Conservation (phyloP, 2,113 vertebrate genomes). For the Neotragus moschatus region DNA sequence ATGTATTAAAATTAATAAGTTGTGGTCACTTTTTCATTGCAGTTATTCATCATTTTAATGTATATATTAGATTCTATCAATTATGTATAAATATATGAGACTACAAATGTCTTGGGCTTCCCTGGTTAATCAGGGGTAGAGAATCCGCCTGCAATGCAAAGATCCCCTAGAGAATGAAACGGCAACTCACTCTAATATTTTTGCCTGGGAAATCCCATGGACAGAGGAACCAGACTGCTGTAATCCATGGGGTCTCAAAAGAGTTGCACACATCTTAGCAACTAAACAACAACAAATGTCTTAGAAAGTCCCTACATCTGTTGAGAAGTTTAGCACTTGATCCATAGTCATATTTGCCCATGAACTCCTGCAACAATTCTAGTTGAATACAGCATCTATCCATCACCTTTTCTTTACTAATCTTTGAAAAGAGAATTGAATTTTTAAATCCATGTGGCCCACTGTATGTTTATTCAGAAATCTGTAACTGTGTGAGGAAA, state of each 20-base stretch:
- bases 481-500: background rate
- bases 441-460: background rate
- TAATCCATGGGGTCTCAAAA: background rate
- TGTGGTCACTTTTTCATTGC: background rate
- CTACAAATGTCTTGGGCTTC: background rate
- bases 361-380: background rate
- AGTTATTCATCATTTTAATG: background rate
- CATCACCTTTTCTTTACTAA: background rate
- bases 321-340: background rate
- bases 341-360: background rate
- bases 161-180: background rate
- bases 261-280: background rate
- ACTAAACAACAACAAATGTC: background rate
- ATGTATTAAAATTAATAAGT: background rate
- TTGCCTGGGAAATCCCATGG: background rate
- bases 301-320: background rate
- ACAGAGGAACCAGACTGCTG: background rate
- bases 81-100: background rate
- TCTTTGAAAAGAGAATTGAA: background rate
- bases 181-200: background rate
- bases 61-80: background rate
- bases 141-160: background rate
- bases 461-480: background rate
- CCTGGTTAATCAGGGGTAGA: background rate
- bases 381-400: background rate